Evolutionary conservation across 2,797 vertebrate species (phyloP).

Genomic region (Manis crassicaudata): DNA sequence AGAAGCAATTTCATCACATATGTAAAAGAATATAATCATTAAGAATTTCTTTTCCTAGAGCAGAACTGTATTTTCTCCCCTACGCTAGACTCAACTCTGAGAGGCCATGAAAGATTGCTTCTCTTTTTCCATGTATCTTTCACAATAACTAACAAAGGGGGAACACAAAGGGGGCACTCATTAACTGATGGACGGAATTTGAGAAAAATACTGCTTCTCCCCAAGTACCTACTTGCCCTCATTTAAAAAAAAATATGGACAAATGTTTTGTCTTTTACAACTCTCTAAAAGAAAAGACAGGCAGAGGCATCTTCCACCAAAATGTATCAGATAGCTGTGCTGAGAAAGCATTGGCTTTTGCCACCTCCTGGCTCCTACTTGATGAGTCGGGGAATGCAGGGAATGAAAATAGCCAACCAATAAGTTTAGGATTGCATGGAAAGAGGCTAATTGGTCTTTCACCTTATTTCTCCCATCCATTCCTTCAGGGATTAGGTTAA

Average conservation of each 20-base stretch:
- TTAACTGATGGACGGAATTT: not conserved
- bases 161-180: not conserved
- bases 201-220: not conserved
- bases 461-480: constrained; percentile 85
- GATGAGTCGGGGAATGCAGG: not conserved
- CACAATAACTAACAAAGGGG: not conserved
- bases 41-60: not conserved
- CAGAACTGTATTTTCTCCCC: not conserved
- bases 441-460: constrained; percentile 85
- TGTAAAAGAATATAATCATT: not conserved
- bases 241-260: not conserved
- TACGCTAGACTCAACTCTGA: not conserved
- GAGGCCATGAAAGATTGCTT: not conserved
- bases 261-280: not conserved
- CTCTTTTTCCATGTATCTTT: not conserved
- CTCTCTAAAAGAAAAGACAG: not conserved
- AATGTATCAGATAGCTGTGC: not conserved
- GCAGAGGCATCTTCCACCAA: not conserved
- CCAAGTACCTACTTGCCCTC: not conserved
- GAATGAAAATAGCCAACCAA: constrained; percentile 48
- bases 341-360: constrained; percentile 36
- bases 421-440: constrained; percentile 79
- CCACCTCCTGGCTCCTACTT: constrained; percentile 28
- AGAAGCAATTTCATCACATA: not conserved
- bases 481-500: constrained; percentile 85